phyloP scores from a whole-genome alignment of 2,888 invertebrate genomes.

The Trisateles emortualis region DNA sequence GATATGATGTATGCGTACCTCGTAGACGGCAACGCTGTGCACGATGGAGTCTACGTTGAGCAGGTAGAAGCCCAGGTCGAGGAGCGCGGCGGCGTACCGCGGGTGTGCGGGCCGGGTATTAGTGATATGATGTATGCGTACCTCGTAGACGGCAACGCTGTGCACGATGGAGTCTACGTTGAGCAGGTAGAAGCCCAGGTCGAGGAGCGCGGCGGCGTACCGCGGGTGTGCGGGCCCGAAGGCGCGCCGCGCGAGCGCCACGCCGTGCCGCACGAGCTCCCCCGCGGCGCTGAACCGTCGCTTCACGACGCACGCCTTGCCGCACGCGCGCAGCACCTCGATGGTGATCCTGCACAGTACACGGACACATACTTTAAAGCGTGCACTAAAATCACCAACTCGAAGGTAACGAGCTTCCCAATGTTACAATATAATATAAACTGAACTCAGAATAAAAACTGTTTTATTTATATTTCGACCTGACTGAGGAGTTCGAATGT shows the following conservation, averaged over 20 bases:
- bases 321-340: slow-evolving; percentile 94
- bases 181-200: slow-evolving; percentile 96
- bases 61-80: slow-evolving; percentile 96
- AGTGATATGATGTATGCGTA: slow-evolving; percentile 49
- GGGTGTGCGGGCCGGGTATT: slow-evolving; percentile 89
- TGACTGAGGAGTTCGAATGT: too few relatives aligned
- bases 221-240: slow-evolving; percentile 91
- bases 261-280: slow-evolving; percentile 93
- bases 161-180: slow-evolving; percentile 95
- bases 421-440: too few relatives aligned
- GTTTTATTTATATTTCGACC: too few relatives aligned
- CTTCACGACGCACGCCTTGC: slow-evolving; percentile 96
- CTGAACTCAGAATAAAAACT: too few relatives aligned
- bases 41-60: slow-evolving; percentile 95
- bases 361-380: too few relatives aligned
- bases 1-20: slow-evolving; percentile 72
- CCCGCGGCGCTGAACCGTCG: slow-evolving; percentile 94
- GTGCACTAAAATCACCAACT: too few relatives aligned
- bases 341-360: too few relatives aligned
- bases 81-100: slow-evolving; percentile 93
- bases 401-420: too few relatives aligned
- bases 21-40: slow-evolving; percentile 94
- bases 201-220: slow-evolving; percentile 94
- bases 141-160: slow-evolving; percentile 95
- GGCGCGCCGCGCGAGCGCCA: slow-evolving; percentile 88